phyloP scores from a whole-genome alignment of 2,888 invertebrate genomes.

The Lasioglossum marginatum region DNA sequence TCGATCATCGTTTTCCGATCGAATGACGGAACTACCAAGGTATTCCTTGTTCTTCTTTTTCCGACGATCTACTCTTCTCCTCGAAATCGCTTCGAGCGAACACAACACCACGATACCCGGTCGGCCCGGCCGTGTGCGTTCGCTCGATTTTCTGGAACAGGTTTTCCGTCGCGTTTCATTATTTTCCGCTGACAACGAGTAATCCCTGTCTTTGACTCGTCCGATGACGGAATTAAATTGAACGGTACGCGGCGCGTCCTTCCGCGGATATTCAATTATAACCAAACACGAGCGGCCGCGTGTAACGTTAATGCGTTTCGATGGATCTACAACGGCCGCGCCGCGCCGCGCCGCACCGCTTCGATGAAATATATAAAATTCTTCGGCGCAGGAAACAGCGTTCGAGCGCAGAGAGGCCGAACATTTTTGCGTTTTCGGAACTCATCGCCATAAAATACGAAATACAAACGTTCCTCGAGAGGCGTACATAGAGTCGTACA shows the following conservation, averaged over 20 bases:
- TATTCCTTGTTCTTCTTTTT: not conserved
- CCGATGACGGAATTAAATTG: not conserved
- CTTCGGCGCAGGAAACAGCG: not conserved
- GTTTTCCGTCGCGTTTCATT: not conserved
- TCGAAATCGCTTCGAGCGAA: not conserved
- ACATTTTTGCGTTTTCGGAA: constrained; percentile 55
- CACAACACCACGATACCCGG: not conserved
- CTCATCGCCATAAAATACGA: constrained; percentile 55
- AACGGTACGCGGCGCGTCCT: not conserved
- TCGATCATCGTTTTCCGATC: not conserved
- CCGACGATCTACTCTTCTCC: not conserved
- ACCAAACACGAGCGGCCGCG: constrained; percentile 5
- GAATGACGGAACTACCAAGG: not conserved
- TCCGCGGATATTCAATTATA: constrained; percentile 39
- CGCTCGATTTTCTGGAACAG: not conserved
- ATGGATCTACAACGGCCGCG: constrained; percentile 43
- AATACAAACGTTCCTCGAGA: constrained; percentile 64
- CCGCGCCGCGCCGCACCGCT: not conserved
- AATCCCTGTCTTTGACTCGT: not conserved
- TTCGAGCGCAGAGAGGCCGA: constrained; percentile 16
- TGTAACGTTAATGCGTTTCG: constrained; percentile 48
- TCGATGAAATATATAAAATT: constrained; percentile 30
- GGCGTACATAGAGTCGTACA: constrained; percentile 49
- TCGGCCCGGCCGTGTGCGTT: not conserved
- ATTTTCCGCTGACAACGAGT: constrained; percentile 7